These are phyloP conservation scores for Paracentrotus lividus DNA, from an alignment of 53 echinoderm and acorn worm species.

Conservation along the genomic window DNA sequence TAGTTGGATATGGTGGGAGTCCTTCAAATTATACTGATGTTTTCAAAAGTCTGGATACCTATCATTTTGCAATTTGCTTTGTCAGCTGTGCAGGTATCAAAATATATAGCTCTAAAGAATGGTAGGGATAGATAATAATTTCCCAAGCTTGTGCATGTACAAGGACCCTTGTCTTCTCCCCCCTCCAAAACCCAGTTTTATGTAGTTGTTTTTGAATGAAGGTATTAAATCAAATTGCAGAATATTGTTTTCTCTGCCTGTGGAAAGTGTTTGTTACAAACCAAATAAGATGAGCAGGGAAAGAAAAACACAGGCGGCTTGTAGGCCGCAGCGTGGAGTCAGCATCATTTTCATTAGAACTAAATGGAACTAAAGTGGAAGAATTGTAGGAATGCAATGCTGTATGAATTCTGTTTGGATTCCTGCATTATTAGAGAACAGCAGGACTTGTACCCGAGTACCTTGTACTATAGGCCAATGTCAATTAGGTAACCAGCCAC, in stretches of 20 bases:
- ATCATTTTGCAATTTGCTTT: constrained; percentile 1
- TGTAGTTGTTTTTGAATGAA: not conserved
- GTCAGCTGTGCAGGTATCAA: constrained; percentile 44
- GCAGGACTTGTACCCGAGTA: not conserved
- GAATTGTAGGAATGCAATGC: constrained; percentile 50
- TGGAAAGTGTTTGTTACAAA: constrained; percentile 28
- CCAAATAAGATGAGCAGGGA: constrained; percentile 13
- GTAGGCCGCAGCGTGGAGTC: constrained; percentile 31
- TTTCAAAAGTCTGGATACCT: too few relatives aligned
- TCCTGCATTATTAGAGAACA: constrained; percentile 36
- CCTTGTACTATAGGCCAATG: constrained; percentile 9
- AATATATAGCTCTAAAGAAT: not conserved
- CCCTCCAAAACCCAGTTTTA: not conserved
- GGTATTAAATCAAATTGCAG: not conserved
- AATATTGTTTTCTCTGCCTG: not conserved
- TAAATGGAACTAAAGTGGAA: constrained; percentile 20
- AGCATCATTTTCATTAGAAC: constrained; percentile 39
- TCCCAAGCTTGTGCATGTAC: not conserved
- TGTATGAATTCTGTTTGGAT: constrained; percentile 34
- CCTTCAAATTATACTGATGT: not conserved
- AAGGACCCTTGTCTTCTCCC: not conserved
- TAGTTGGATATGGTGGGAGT: not conserved
- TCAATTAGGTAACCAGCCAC: constrained; percentile 34
- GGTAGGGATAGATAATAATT: not conserved
- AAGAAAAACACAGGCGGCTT: constrained; percentile 44